Evolutionary conservation across 2,888 invertebrate genomes (phyloP).

Genomic region (Microctonus hyperodae): DNA sequence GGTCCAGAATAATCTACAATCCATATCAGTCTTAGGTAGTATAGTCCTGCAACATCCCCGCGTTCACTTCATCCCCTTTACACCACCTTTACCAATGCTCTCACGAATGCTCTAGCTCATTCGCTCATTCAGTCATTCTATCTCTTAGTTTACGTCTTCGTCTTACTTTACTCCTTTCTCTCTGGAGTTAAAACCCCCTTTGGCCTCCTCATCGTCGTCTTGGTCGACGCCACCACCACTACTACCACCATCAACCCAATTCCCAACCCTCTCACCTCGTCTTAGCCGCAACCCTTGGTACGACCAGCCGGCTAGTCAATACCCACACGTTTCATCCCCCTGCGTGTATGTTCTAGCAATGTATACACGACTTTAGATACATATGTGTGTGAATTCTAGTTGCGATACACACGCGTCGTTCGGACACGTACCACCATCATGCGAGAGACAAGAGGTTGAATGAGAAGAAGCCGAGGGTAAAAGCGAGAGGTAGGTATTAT

Average conservation of each 20-base stretch:
- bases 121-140: background rate
- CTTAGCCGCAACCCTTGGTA: conserved; percentile 62
- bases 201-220: conserved; percentile 41
- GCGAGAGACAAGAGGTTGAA: conserved; percentile 4
- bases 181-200: conserved; percentile 28
- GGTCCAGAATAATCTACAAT: conserved; percentile 64
- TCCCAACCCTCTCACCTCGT: conserved; percentile 42
- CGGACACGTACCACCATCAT: conserved; percentile 24
- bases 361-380: conserved; percentile 24
- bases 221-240: conserved; percentile 38
- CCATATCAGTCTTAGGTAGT: conserved; percentile 63
- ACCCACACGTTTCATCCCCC: conserved; percentile 53
- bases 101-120: conserved; percentile 23
- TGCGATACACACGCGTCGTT: conserved; percentile 27
- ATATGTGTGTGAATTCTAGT: conserved; percentile 24
- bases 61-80: conserved; percentile 36
- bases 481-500: background rate
- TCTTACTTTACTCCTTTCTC: conserved; percentile 25
- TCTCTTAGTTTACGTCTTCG: conserved; percentile 32
- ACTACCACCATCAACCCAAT: conserved; percentile 21
- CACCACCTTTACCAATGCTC: conserved; percentile 55
- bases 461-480: background rate
- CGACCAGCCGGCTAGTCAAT: conserved; percentile 60
- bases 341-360: conserved; percentile 29
- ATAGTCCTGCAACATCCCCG: conserved; percentile 44